Evolutionary conservation across 2,888 invertebrate species (phyloP), one percentile per base, ranked within the genome.

Genomic region (Hymenopus coronatus): DNA sequence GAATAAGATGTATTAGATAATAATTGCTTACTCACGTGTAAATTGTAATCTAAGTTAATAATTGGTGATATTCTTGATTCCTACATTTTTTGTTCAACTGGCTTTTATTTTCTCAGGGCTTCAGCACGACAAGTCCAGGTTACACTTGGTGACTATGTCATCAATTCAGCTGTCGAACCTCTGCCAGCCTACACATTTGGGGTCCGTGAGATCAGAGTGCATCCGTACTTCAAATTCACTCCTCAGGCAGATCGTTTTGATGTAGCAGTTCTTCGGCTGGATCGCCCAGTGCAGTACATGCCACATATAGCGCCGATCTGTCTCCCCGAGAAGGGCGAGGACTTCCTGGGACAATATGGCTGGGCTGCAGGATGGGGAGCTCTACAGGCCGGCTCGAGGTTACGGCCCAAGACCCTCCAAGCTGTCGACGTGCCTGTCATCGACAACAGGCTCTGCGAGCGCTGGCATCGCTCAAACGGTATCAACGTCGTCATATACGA

Each of bases 291-390:
- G n/a, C 97, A 97, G 92, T 97, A 90, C 87, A 92, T 93, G 90
- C 92, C 92, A n/a, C 92, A 92, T 87, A 93, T 93, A 28, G 96
- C 97, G 14, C 98, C 98, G 81, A 98, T 98, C 91, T 98, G 98
- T 93, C 94, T 98, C 88, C 98, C 98, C 0, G 97, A 97, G 91
- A 97, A 98, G 92, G 97, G 97, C 85, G 97, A 97, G 85, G 97
- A 97, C 93, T 98, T 98, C 94, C 94, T 98, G 85, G 98, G 98
- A 1, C 97, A 98, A 93, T 97, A 97, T 91, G 98, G 98, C 40
- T 98, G 98, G 96, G 98, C 98, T 9, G 98, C 98, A 0, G 98
- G 98, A 40, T 98, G 98, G 98, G 98, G 98, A 25, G 98, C 98
- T 0, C 94, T 98, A 14, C 94, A 95, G 93, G 94, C 95, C 91